phyloP scores from a whole-genome alignment of 92 coral and sea anemone genomes.

The Isaurus tuberculatus region DNA sequence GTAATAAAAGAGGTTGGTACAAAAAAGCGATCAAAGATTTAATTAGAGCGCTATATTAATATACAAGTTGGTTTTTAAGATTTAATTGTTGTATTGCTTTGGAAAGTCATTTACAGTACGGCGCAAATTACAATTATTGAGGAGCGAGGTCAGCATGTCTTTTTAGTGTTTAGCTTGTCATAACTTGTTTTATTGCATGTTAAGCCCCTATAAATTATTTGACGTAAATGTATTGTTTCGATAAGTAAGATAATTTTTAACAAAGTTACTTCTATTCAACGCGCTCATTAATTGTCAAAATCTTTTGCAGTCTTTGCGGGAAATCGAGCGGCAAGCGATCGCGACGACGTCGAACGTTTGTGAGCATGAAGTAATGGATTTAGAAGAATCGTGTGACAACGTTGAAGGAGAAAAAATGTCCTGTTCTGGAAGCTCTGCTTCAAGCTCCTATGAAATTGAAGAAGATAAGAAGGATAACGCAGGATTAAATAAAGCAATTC shows the following conservation, averaged over 20 bases:
- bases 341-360: neutral
- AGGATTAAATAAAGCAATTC: neutral
- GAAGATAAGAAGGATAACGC: neutral
- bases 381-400: neutral
- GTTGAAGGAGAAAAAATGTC: neutral
- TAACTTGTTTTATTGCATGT: neutral
- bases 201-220: neutral
- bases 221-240: neutral
- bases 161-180: neutral
- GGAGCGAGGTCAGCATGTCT: neutral
- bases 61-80: neutral
- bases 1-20: neutral
- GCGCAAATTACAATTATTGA: neutral
- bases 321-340: neutral
- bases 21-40: neutral
- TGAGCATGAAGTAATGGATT: neutral
- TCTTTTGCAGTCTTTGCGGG: constrained; percentile 1
- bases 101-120: neutral
- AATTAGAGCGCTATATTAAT: neutral
- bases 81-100: neutral
- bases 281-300: constrained; percentile 4
- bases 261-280: constrained; percentile 7
- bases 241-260: neutral
- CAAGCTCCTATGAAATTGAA: neutral
- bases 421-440: neutral